Base-by-base conservation (phyloP, 2,113 vertebrate genomes). In the Mastomys coucha region DNA sequence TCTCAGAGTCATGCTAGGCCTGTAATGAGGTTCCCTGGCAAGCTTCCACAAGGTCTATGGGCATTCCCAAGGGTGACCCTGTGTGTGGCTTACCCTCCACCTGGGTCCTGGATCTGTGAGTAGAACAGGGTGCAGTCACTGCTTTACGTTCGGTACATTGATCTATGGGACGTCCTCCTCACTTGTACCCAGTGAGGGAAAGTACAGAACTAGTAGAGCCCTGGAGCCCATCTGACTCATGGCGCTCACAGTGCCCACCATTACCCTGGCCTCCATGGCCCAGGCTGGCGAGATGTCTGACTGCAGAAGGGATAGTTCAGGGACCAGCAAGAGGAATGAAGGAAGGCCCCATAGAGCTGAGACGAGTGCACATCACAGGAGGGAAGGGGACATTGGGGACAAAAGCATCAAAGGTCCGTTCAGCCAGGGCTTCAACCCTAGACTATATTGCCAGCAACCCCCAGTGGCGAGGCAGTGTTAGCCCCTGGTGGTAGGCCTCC, bases 371-470 rank as follows among this genome's bases (percentile, higher is more conserved):
- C 36, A 31, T 56, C 31, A 80, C 53, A 82, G 53, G 20, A 36
- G 9, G 11, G 7, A 22, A 36, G 31, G 31, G 77, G 11, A 45
- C 14, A 19, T 1, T 20, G 94, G 90, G 17, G 73, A 31, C 45
- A 77, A 31, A 45, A 22, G 97, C 98, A 12, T 93, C 78, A 63
- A 95, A 92, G 22, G 82, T 76, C 89, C 97, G 95, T 91, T 93
- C 97, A 60, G 81, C 97, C 85, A 82, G 77, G 67, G 98, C 85
- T 51, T 98, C 98, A 70, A 53, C 84, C 88, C 89, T 12, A 86
- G 97, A 58, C 91, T 91, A 39, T 2, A 2, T 33, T 86, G 89
- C 53, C 93, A 90, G 88, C 97, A 98, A 65, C 69, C 96, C 92
- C 95, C 97, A 82, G n/a, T 65, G 45, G 93, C 77, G 45, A 45